Percentiles rank a stretch among this genome's conserved stretches.
These are phyloP conservation scores for Neosilurus hyrtlii DNA, from an alignment of 2,797 vertebrate genomes.

Conservation along the genomic window DNA sequence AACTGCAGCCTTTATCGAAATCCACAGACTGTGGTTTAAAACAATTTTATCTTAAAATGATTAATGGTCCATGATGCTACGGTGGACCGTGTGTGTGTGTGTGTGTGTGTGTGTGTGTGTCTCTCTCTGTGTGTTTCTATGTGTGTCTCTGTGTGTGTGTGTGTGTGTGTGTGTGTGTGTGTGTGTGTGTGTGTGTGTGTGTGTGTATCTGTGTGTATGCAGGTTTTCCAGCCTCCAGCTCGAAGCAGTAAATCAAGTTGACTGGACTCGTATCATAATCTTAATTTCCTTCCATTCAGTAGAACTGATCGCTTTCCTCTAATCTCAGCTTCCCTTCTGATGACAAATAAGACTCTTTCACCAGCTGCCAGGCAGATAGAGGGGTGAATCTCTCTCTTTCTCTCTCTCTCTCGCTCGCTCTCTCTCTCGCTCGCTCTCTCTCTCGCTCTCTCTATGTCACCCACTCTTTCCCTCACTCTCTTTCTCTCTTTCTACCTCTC, in stretches of 20 bases:
- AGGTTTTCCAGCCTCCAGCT: neutral
- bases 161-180: no score
- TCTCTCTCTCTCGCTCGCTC: no score
- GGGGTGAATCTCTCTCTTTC: no score
- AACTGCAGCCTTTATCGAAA: neutral
- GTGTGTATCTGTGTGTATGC: neutral
- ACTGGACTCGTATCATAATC: constrained; percentile 11
- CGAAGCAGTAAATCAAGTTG: constrained; percentile 1
- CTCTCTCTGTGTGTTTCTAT: no score
- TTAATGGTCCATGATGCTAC: neutral
- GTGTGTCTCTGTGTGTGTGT: no score
- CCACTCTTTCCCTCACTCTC: no score
- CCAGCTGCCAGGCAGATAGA: neutral
- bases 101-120: no score
- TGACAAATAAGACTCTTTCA: neutral
- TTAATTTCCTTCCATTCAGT: neutral
- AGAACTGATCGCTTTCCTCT: neutral
- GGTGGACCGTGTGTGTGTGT: no score
- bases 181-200: neutral
- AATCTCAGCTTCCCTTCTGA: constrained; percentile 4
- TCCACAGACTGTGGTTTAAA: neutral
- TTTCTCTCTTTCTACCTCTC: no score
- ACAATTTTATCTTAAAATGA: neutral
- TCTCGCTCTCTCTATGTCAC: neutral
- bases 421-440: no score